Evolutionary conservation across 2,113 vertebrate genomes (phyloP), one percentile per base, ranked within the genome.

Genomic region (Dicrurus megarhynchus): DNA sequence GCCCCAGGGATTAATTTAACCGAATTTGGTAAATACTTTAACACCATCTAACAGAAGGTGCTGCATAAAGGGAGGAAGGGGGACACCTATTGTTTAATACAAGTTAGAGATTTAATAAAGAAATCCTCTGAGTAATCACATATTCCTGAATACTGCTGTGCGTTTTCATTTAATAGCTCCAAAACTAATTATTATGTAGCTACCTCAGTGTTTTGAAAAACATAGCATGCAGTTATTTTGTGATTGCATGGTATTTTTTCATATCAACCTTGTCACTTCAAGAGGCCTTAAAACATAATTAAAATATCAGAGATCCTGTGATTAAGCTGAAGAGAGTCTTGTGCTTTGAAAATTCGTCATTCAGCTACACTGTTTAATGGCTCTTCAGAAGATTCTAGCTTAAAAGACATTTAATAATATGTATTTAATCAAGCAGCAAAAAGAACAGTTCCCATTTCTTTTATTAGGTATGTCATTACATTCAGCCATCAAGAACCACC

Each of bases 111-210:
- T 81, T 87, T 87, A 88, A 94, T 94, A 93, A 92, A 87, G 68
- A 89, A 90, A 84, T 84, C 87, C 59, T 85, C 47, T 11, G 60
- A 81, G 52, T 84, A 95, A 94, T 92, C 91, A 76, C 37, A 30
- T 69, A 71, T 88, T 91, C 50, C 78, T 56, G 53, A 94, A 82
- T 52, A 86, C 41, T 91, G 84, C 59, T 85, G 84, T 39, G 71
- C 42, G 0, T 90, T 95, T 95, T 93, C 74, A 80, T 89, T 89
- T 93, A 90, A 79, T 77, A 70, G 56, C 50, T 93, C 46, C 57
- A 71, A 71, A 95, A 89, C 88, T 86, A 94, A 97, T 95, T 93
- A 94, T 79, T 81, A 77, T 56, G 78, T 86, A 89, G 87, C 64
- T 90, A 91, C 81, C 64, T 95, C 64, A 46, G 87, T 91, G 78